Evolutionary conservation across 1,140 invertebrate genomes (phyloP).

Genomic region (Psilanteris sp.): DNA sequence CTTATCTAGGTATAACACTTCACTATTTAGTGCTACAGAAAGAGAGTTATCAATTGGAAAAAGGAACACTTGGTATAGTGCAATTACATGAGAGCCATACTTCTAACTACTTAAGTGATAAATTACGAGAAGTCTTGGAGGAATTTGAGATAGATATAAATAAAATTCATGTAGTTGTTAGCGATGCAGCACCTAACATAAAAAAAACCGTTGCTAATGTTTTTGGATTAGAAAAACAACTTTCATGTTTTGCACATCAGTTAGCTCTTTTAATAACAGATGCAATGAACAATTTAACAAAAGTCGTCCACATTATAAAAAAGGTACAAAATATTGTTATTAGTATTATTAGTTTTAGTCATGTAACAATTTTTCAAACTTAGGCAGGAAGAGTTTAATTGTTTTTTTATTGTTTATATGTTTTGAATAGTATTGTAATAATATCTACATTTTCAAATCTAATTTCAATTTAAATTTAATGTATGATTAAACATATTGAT

Average conservation of each 20-base stretch:
- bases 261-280: conserved; percentile 4
- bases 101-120: conserved; percentile 15
- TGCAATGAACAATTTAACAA: neutral
- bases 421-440: too few relatives aligned
- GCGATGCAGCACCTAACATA: conserved; percentile 22
- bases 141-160: conserved; percentile 9
- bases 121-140: conserved; percentile 1
- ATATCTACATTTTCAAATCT: too few relatives aligned
- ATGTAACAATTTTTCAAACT: neutral
- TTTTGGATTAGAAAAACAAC: conserved; percentile 7
- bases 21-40: conserved; percentile 28
- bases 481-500: too few relatives aligned
- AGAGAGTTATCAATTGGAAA: conserved; percentile 4
- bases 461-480: too few relatives aligned
- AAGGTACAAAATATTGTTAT: conserved; percentile 2
- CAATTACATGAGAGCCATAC: conserved; percentile 17
- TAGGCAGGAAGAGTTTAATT: too few relatives aligned
- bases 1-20: conserved; percentile 22
- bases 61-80: conserved; percentile 18
- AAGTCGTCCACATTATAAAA: neutral
- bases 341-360: neutral
- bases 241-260: conserved; percentile 17
- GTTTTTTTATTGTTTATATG: too few relatives aligned
- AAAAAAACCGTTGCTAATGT: conserved; percentile 9
- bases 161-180: conserved; percentile 16